Percentiles rank a stretch among this genome's conserved stretches.
phyloP scores from a whole-genome alignment of 2,888 invertebrate species.

The Helobdella robusta region DNA sequence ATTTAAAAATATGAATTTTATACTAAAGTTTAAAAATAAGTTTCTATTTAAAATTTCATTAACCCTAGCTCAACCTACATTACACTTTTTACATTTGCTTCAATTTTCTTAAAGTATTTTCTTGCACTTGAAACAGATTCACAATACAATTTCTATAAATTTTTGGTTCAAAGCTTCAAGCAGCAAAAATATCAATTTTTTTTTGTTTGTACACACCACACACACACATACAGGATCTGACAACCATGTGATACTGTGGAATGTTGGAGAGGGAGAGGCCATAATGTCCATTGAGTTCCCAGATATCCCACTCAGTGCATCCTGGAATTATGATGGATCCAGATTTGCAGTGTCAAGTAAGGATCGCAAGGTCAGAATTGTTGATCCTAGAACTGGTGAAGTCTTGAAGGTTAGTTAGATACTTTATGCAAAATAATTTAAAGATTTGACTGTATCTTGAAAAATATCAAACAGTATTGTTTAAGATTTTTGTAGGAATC shows the following conservation, averaged over 20 bases:
- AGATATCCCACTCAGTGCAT: constrained; percentile 78
- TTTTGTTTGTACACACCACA: no score
- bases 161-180: background rate
- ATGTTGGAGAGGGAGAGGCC: constrained; percentile 75
- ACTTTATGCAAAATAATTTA: background rate
- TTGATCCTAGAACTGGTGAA: constrained; percentile 76
- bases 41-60: background rate
- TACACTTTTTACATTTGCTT: background rate
- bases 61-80: background rate
- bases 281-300: constrained; percentile 75
- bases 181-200: no score
- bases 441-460: background rate
- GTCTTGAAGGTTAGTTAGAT: constrained; percentile 52
- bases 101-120: background rate
- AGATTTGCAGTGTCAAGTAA: constrained; percentile 81
- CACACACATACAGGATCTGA: constrained; percentile 57
- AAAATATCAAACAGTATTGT: no score
- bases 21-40: background rate
- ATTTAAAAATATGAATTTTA: background rate
- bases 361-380: constrained; percentile 78
- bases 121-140: constrained; percentile 32
- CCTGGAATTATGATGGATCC: constrained; percentile 81
- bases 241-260: constrained; percentile 72
- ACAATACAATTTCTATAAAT: background rate
- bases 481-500: no score